These are phyloP conservation scores for Hipposideros larvatus DNA, from an alignment of 2,797 vertebrate genomes.

Conservation along the genomic window DNA sequence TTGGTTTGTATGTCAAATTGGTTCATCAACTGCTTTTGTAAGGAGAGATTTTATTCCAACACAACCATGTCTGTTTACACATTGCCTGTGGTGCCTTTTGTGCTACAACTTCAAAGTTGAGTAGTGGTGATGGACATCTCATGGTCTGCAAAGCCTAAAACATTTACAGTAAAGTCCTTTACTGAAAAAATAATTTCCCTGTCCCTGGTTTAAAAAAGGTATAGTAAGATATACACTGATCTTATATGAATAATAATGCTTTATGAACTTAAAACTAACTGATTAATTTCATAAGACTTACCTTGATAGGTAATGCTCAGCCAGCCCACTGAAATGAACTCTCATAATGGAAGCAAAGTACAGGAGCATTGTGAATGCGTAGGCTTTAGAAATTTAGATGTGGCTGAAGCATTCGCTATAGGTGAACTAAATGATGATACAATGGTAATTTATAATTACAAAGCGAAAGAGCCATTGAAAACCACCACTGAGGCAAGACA, in stretches of 20 bases:
- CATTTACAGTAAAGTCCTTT: background rate
- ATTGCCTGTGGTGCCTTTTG: background rate
- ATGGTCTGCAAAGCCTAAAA: background rate
- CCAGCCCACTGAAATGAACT: background rate
- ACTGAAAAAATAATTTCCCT: background rate
- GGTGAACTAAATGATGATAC: background rate
- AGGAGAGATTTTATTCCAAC: background rate
- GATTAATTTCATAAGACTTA: background rate
- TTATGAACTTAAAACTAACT: background rate
- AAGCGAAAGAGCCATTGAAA: background rate
- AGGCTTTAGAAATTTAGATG: background rate
- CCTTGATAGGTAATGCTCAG: background rate
- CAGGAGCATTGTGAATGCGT: background rate
- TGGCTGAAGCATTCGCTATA: background rate
- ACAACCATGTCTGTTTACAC: background rate
- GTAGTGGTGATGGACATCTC: background rate
- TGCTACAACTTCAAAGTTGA: background rate
- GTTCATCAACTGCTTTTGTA: background rate
- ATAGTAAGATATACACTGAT: background rate
- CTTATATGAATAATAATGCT: background rate
- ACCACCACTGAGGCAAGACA: background rate
- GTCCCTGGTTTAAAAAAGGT: background rate
- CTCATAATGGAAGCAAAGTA: background rate
- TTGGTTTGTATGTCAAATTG: background rate
- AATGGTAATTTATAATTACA: background rate